A percentile compares a stretch with the other conserved stretches of the same genome.
Evolutionary conservation across 2,888 invertebrate genomes (phyloP).

Genomic region (Phyllotreta cruciferae): DNA sequence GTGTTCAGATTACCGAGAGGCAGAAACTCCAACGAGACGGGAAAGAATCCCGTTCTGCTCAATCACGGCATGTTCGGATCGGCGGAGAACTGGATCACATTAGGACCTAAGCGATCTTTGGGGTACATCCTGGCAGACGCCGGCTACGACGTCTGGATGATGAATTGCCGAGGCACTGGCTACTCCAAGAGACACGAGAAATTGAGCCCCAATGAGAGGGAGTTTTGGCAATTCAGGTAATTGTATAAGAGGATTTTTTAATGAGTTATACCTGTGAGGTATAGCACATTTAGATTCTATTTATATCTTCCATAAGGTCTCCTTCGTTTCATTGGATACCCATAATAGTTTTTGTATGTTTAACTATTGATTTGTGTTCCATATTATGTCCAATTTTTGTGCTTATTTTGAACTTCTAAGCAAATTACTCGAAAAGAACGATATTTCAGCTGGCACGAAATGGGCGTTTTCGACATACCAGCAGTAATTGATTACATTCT

Average conservation of each 20-base stretch:
- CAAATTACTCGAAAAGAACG: no score
- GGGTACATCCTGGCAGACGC: constrained; percentile 67
- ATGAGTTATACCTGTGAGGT: neutral
- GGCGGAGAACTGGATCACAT: constrained; percentile 77
- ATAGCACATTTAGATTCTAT: neutral
- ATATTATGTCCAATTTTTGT: no score
- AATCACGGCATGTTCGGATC: constrained; percentile 70
- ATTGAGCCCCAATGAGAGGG: constrained; percentile 56
- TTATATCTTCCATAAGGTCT: neutral
- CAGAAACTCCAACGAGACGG: constrained; percentile 57
- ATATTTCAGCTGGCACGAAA: constrained; percentile 76
- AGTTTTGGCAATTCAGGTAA: constrained; percentile 46
- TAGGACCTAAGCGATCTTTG: constrained; percentile 72
- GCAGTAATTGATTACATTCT: constrained; percentile 78
- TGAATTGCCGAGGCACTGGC: constrained; percentile 78
- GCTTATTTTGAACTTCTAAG: no score
- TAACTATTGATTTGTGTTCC: no score
- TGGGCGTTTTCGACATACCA: constrained; percentile 79
- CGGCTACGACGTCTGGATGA: constrained; percentile 84
- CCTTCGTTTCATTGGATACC: neutral
- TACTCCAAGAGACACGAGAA: constrained; percentile 68
- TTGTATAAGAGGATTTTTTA: neutral
- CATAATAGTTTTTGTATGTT: neutral
- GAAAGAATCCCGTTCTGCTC: constrained; percentile 51
- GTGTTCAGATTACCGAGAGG: constrained; percentile 74